Base-by-base conservation (phyloP, 1,140 invertebrate species). In the Watersipora subatra region DNA sequence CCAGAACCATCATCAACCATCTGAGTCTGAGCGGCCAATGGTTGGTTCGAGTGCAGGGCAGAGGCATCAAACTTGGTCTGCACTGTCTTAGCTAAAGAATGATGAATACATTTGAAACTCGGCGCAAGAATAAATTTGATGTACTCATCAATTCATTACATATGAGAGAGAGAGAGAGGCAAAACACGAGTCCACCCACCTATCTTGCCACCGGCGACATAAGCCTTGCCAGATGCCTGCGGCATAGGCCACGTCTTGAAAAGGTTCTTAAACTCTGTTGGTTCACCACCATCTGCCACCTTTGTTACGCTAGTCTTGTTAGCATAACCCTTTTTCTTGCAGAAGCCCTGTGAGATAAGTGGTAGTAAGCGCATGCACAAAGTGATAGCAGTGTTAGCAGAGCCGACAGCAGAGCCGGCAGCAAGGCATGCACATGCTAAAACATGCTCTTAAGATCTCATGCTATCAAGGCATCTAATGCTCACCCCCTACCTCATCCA, bases 1-100 rank as follows among this genome's bases (percentile, higher is more conserved):
- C 91, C 92, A n/a, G 84, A 85, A 1, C 92, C 92, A 79, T 95
- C 91, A 76, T 96, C 93, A 2, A 93, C 86, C 69, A 95, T 84
- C 78, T 92, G 90, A 0, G 88, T 88, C 79, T 92, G 86, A 0
- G 88, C 88, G 0, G 89, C 88, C 62, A 84, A 64, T 22, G 75
- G 71, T 83, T 76, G 81, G 1, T 86, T 72, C 25, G 80, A 79
- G 64, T 88, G 86, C 12, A 89, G 80, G 24, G 84, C 85, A 46
- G 84, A 75, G 0, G 87, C 86, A 75, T 89, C 87, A 71, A 88
- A 84, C 66, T 83, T 84, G 0, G 85, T 86, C 57, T 87, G 86
- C 1, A 86, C 83, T 0, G 84, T 85, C 64, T 84, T 81, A 1
- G 83, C 83, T 76, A 70, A 27, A 69, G 71, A 58, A 69, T 65